phyloP scores from a whole-genome alignment of 2,797 vertebrate species.

The Lepilemur septentrionalis region DNA sequence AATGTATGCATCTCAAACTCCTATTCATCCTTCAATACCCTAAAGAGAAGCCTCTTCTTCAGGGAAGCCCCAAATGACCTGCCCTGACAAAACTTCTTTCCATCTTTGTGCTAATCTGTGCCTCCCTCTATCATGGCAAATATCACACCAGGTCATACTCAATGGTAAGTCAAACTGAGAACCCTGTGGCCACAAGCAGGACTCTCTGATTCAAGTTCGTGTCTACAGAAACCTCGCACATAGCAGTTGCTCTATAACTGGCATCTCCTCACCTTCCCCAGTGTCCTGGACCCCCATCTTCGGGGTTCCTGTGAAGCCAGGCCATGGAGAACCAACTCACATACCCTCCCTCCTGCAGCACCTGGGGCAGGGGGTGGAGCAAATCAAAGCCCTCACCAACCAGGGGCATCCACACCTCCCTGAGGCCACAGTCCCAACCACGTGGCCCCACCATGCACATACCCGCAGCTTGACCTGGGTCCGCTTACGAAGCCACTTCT shows the following conservation, averaged over 20 bases:
- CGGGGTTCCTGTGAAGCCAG: not conserved
- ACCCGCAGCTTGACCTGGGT: constrained; percentile 98
- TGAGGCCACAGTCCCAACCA: not conserved
- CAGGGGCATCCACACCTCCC: not conserved
- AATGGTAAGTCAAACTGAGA: not conserved
- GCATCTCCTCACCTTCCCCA: not conserved
- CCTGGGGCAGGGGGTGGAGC: not conserved
- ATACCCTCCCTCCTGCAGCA: too few species aligned
- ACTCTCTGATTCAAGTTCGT: not conserved
- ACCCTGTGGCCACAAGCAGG: not conserved
- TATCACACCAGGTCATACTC: not conserved
- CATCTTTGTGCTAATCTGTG: not conserved
- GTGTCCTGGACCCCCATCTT: not conserved
- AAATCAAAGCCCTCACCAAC: not conserved
- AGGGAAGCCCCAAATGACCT: not conserved
- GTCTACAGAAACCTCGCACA: not conserved
- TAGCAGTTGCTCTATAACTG: not conserved
- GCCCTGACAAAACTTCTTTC: not conserved
- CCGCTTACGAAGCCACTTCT: constrained; percentile 97
- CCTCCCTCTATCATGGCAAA: not conserved
- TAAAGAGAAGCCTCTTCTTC: not conserved
- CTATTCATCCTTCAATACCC: not conserved
- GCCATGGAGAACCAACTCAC: not conserved
- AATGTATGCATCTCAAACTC: not conserved
- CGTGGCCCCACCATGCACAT: not conserved